Percentiles rank a stretch among this genome's conserved stretches.
These are phyloP conservation scores for Amblyjoppa fuscipennis DNA, from an alignment of 2,888 invertebrate genomes.

Conservation along the genomic window DNA sequence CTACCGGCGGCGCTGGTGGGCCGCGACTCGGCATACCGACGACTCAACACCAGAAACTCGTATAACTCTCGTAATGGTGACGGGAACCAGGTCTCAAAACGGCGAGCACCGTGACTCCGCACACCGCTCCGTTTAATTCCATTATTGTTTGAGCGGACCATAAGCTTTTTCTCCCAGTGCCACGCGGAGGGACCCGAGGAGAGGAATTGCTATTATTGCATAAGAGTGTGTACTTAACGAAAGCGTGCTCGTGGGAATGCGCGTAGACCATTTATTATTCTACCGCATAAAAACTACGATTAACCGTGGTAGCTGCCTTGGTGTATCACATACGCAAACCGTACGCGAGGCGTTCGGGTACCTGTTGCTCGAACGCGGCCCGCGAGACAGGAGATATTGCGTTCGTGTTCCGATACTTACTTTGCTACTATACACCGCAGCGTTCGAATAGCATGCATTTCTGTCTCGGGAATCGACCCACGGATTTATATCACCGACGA, in stretches of 20 bases:
- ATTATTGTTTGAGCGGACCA: slow-evolving; percentile 67
- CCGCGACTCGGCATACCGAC: slow-evolving; percentile 63
- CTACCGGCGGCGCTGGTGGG: slow-evolving; percentile 52
- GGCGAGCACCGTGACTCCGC: slow-evolving; percentile 57
- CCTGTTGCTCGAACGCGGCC: background rate
- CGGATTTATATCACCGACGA: background rate
- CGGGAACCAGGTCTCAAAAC: slow-evolving; percentile 30
- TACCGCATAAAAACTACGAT: background rate
- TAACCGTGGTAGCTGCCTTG: background rate
- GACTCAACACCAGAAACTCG: slow-evolving; percentile 68
- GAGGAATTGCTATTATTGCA: slow-evolving; percentile 34
- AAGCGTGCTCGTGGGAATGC: slow-evolving; percentile 59
- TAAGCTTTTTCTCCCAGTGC: slow-evolving; percentile 27
- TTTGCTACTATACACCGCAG: slow-evolving; percentile 24
- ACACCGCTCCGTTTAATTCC: slow-evolving; percentile 61
- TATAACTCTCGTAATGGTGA: slow-evolving; percentile 62
- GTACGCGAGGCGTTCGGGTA: slow-evolving; percentile 1
- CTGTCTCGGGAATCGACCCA: background rate
- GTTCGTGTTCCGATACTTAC: slow-evolving; percentile 60
- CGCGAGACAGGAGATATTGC: slow-evolving; percentile 51
- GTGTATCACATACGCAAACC: slow-evolving; percentile 3
- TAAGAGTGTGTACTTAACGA: slow-evolving; percentile 40
- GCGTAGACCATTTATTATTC: slow-evolving; percentile 52
- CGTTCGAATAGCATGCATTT: background rate
- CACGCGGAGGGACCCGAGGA: background rate